Conservation (phyloP, 2,888 invertebrate species). For the Hirtodrosophila confusa region DNA sequence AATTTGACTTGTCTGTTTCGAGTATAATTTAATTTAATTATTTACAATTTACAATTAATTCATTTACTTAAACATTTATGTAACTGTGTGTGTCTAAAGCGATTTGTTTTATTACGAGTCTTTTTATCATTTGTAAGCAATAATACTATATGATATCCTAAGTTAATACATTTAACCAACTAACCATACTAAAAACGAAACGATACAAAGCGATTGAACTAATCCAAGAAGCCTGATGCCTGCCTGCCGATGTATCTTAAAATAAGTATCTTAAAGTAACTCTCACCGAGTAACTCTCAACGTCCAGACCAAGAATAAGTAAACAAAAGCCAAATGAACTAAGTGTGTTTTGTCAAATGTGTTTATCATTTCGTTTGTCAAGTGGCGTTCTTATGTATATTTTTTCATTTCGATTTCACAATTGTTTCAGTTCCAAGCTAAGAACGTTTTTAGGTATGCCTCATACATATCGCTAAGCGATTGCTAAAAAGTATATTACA, state of each 20-base stretch:
- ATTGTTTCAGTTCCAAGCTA: constrained; percentile 56
- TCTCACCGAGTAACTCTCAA: constrained; percentile 1
- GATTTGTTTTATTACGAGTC: constrained; percentile 45
- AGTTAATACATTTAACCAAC: constrained; percentile 66
- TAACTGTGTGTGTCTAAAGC: constrained; percentile 66
- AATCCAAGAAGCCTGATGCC: constrained; percentile 43
- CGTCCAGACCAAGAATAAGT: constrained; percentile 2
- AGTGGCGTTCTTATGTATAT: constrained; percentile 44
- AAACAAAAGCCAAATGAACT: constrained; percentile 46
- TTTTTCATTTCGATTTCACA: constrained; percentile 38
- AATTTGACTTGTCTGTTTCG: constrained; percentile 38
- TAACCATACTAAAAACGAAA: constrained; percentile 70
- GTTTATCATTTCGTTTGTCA: constrained; percentile 55
- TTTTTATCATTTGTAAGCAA: constrained; percentile 55
- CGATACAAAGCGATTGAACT: constrained; percentile 28
- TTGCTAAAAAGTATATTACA: constrained; percentile 26
- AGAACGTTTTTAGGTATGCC: constrained; percentile 68
- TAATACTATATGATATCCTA: constrained; percentile 31
- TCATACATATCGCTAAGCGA: constrained; percentile 35
- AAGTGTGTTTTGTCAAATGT: constrained; percentile 81
- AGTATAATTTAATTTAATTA: constrained; percentile 40
- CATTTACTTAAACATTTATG: constrained; percentile 20
- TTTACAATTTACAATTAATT: constrained; percentile 33
- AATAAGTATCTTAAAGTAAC: constrained; percentile 24
- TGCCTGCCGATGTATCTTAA: constrained; percentile 36